Percentiles rank a stretch among this genome's conserved stretches.
These are phyloP conservation scores for Diploscapter pachys DNA, from an alignment of 1,140 invertebrate species.

Conservation along the genomic window DNA sequence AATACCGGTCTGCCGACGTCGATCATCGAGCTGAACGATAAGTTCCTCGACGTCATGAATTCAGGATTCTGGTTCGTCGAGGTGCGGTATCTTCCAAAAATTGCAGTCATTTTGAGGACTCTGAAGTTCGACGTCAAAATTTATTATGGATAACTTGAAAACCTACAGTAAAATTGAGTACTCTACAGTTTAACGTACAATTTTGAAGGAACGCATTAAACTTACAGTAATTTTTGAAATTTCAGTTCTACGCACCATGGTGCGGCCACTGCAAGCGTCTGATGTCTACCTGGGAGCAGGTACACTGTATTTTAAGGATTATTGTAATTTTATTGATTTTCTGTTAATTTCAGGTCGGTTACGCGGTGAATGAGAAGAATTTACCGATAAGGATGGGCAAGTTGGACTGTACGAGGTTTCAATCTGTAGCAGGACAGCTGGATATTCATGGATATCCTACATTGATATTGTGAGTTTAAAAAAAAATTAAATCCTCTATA, in stretches of 20 bases:
- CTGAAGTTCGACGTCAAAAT: too few relatives aligned
- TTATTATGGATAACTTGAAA: too few relatives aligned
- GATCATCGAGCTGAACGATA: constrained; percentile 74
- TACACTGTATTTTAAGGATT: too few relatives aligned
- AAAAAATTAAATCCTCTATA: too few relatives aligned
- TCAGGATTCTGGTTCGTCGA: constrained; percentile 80
- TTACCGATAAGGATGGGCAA: constrained; percentile 77
- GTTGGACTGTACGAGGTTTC: constrained; percentile 82
- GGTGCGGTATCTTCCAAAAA: constrained; percentile 57
- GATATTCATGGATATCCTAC: constrained; percentile 86
- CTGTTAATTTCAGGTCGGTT: constrained; percentile 63
- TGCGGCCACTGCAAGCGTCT: constrained; percentile 87
- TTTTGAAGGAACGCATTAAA: constrained; percentile 12
- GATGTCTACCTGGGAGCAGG: constrained; percentile 81
- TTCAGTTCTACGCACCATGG: constrained; percentile 88
- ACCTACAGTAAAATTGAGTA: constrained; percentile 22
- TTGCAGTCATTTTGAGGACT: too few relatives aligned
- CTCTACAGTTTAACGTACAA: not conserved
- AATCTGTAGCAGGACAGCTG: constrained; percentile 78
- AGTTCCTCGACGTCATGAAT: constrained; percentile 76
- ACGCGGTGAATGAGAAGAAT: constrained; percentile 71
- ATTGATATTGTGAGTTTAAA: constrained; percentile 82
- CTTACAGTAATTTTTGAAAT: constrained; percentile 24
- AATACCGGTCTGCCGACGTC: constrained; percentile 17
- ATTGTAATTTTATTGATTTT: too few relatives aligned